A percentile compares a stretch with the other conserved stretches of the same genome.
phyloP scores from a whole-genome alignment of 2,888 invertebrate species.

The Congeria kusceri region DNA sequence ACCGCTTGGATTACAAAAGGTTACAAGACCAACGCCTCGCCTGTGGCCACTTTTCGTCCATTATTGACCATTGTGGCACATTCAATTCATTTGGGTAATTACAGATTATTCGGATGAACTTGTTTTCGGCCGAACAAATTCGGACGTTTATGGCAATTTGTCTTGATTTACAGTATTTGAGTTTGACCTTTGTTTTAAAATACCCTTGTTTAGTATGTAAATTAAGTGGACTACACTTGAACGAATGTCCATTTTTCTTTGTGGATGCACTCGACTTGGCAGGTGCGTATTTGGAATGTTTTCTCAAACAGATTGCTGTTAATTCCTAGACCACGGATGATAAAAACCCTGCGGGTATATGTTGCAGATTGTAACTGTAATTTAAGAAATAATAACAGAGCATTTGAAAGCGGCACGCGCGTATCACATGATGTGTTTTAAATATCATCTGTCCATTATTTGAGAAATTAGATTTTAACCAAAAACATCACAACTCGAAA shows the following conservation, averaged over 20 bases:
- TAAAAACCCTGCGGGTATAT: slow-evolving; percentile 39
- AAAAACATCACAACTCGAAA: no score
- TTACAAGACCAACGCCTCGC: slow-evolving; percentile 61
- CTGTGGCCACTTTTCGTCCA: slow-evolving; percentile 55
- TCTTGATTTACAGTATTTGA: slow-evolving; percentile 54
- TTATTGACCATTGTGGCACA: slow-evolving; percentile 51
- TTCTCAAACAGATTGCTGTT: slow-evolving; percentile 37
- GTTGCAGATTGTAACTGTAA: slow-evolving; percentile 37
- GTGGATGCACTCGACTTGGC: slow-evolving; percentile 35
- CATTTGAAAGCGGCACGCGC: slow-evolving; percentile 32
- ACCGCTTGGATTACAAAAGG: slow-evolving; percentile 61
- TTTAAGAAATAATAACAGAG: slow-evolving; percentile 57
- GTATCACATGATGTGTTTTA: slow-evolving; percentile 30
- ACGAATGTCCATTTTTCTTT: slow-evolving; percentile 24
- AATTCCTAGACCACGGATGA: background rate
- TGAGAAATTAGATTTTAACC: no score
- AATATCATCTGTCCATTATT: no score
- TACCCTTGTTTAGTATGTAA: slow-evolving; percentile 54
- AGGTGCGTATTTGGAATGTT: slow-evolving; percentile 43
- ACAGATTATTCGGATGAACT: slow-evolving; percentile 42
- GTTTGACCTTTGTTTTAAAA: slow-evolving; percentile 50
- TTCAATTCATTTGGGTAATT: slow-evolving; percentile 57
- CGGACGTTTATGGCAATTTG: slow-evolving; percentile 61
- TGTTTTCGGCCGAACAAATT: slow-evolving; percentile 61
- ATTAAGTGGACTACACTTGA: slow-evolving; percentile 39